These are phyloP conservation scores for Apamea anceps DNA, from an alignment of 2,888 invertebrate species.

Conservation along the genomic window DNA sequence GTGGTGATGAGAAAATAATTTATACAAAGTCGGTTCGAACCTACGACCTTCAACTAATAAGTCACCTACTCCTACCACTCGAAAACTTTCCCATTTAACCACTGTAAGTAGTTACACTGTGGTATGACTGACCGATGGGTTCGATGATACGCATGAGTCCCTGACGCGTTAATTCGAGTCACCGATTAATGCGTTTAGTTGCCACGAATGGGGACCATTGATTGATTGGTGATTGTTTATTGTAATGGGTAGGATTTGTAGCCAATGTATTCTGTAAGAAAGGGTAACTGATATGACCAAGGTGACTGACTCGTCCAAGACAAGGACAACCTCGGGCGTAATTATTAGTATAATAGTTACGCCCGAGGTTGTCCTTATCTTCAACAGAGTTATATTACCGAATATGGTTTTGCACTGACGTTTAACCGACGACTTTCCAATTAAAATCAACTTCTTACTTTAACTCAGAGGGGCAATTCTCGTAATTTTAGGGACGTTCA, in stretches of 20 bases:
- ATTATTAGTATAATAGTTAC: no score
- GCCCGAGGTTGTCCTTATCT: no score
- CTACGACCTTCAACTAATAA: neutral
- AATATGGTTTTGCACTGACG: no score
- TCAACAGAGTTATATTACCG: neutral
- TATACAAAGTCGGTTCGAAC: neutral
- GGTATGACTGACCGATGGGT: conserved; percentile 39
- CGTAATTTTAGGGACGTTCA: no score
- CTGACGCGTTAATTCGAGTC: conserved; percentile 46
- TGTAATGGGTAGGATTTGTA: neutral
- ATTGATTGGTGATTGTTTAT: conserved; percentile 24
- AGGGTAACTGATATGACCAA: neutral
- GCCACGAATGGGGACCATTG: conserved; percentile 10
- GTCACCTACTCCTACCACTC: neutral
- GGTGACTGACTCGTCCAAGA: neutral
- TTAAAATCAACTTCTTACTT: neutral
- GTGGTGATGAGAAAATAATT: no score
- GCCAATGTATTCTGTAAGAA: neutral
- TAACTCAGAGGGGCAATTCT: no score
- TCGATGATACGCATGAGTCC: conserved; percentile 39
- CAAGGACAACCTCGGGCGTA: no score
- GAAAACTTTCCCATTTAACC: neutral
- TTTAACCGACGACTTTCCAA: neutral
- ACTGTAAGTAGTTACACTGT: conserved; percentile 20
- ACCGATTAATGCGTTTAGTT: conserved; percentile 41